Evolutionary conservation across 2,113 vertebrate species (phyloP).

Genomic region (Chaetodon auriga): DNA sequence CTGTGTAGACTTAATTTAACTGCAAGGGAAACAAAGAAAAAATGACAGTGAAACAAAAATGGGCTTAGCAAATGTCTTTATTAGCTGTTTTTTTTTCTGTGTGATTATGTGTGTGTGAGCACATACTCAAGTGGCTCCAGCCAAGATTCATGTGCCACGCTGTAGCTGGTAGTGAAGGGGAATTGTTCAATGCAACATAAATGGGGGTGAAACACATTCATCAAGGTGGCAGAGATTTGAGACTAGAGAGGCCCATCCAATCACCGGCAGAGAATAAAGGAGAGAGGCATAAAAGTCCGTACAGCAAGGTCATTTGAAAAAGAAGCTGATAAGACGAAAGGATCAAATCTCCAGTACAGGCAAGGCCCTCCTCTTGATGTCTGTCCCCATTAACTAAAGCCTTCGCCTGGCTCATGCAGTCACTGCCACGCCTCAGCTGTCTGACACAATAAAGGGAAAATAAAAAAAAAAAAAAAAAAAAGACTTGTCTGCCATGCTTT

Average conservation of each 20-base stretch:
- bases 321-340: slow-evolving; percentile 77
- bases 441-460: slow-evolving; percentile 42
- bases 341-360: slow-evolving; percentile 73
- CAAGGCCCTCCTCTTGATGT: slow-evolving; percentile 66
- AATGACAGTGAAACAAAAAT: not conserved
- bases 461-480: not conserved
- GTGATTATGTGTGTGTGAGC: not conserved
- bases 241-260: slow-evolving; percentile 73
- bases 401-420: slow-evolving; percentile 35
- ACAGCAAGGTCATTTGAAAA: slow-evolving; percentile 81
- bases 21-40: slow-evolving; percentile 24
- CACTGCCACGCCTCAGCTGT: slow-evolving; percentile 58
- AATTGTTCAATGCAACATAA: slow-evolving; percentile 65
- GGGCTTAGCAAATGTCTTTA: not conserved
- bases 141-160: slow-evolving; percentile 50
- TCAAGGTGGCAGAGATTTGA: slow-evolving; percentile 76
- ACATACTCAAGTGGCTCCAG: slow-evolving; percentile 21
- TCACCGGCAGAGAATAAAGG: slow-evolving; percentile 72
- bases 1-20: slow-evolving; percentile 50
- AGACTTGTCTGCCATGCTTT: slow-evolving; percentile 1
- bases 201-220: slow-evolving; percentile 73
- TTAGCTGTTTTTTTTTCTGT: not conserved
- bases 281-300: slow-evolving; percentile 72
- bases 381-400: slow-evolving; percentile 72
- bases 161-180: slow-evolving; percentile 27